Conservation (phyloP, 37 sponge, comb jelly and placozoan genomes). For the Oscarella lobularis region DNA sequence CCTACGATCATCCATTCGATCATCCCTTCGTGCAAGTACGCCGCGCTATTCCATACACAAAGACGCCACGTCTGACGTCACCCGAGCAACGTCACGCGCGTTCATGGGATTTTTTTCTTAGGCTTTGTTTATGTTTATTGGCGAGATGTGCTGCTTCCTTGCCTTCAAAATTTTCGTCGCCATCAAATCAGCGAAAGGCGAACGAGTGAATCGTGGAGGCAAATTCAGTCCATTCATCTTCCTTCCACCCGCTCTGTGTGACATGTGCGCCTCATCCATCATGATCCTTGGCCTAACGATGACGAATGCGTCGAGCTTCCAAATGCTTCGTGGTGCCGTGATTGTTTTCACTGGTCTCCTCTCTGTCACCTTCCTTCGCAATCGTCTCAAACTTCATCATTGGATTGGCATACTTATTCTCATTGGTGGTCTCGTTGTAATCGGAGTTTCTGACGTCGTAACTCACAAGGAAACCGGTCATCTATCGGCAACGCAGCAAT, state of each 20-base stretch:
- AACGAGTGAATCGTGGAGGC: slow-evolving; percentile 33
- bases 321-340: slow-evolving; percentile 89
- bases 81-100: too few relatives aligned
- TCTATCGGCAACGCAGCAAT: background rate
- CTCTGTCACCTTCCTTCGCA: slow-evolving; percentile 72
- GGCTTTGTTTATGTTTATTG: slow-evolving; percentile 84
- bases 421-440: slow-evolving; percentile 72
- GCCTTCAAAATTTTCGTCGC: slow-evolving; percentile 41
- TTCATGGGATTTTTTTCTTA: too few relatives aligned
- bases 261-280: slow-evolving; percentile 57
- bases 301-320: slow-evolving; percentile 90
- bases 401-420: slow-evolving; percentile 88
- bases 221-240: slow-evolving; percentile 84
- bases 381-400: slow-evolving; percentile 28
- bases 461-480: slow-evolving; percentile 15
- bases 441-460: slow-evolving; percentile 69
- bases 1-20: slow-evolving; percentile 48
- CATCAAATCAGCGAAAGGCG: background rate
- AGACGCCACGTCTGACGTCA: too few relatives aligned
- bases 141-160: slow-evolving; percentile 75
- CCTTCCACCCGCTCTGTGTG: slow-evolving; percentile 85
- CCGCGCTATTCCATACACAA: too few relatives aligned
- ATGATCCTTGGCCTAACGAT: slow-evolving; percentile 90
- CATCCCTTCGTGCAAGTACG: slow-evolving; percentile 79
- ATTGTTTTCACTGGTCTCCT: slow-evolving; percentile 95